A percentile compares a stretch with the other conserved stretches of the same genome.
Evolutionary conservation across 1,140 invertebrate genomes (phyloP).

Genomic region (Argopecten irradians): DNA sequence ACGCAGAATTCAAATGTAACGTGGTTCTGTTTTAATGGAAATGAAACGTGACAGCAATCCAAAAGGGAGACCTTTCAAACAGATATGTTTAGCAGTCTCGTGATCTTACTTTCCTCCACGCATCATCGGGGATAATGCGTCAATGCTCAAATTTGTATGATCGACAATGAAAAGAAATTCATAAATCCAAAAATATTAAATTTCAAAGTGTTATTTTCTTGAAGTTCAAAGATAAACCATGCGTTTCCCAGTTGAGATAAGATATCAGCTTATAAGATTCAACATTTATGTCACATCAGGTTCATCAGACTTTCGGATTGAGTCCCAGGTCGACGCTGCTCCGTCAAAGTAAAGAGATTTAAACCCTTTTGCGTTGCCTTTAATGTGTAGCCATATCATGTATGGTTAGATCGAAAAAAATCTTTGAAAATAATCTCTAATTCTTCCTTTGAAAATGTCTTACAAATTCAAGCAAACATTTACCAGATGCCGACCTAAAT

Average conservation of each 20-base stretch:
- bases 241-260: no score
- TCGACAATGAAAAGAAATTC: no score
- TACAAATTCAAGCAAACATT: background rate
- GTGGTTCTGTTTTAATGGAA: background rate
- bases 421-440: background rate
- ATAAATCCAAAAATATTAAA: no score
- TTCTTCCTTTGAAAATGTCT: background rate
- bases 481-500: background rate
- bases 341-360: background rate
- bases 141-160: no score
- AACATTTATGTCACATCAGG: background rate
- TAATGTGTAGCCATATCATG: background rate
- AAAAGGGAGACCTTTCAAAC: background rate
- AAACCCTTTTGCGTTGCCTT: background rate
- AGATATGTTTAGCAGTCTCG: background rate
- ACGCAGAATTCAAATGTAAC: background rate
- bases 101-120: no score
- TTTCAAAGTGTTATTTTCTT: no score
- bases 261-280: no score
- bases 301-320: background rate
- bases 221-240: no score
- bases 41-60: background rate
- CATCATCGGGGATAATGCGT: no score
- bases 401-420: background rate
- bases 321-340: background rate